Conservation (phyloP, 2,113 vertebrate genomes). For the Pachycephala philippinensis region DNA sequence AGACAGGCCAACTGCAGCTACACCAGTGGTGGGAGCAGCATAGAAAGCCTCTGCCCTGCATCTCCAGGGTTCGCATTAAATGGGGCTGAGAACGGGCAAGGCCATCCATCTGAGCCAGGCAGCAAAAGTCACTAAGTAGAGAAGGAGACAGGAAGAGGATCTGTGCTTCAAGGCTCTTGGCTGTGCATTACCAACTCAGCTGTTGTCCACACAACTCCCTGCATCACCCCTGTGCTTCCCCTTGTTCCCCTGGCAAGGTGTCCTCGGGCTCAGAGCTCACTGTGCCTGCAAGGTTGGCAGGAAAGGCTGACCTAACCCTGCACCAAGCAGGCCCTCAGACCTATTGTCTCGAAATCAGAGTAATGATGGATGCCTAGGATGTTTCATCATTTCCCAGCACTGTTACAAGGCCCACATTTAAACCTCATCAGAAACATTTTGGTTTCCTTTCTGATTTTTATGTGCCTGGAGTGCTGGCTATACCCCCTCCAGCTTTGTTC, state of each 20-base stretch:
- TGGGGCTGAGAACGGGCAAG: neutral
- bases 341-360: constrained; percentile 56
- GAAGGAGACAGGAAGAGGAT: neutral
- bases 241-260: neutral
- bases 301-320: constrained; percentile 60
- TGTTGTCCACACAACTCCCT: rapidly evolving
- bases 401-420: constrained; percentile 44
- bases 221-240: neutral
- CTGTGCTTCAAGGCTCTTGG: neutral
- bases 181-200: neutral
- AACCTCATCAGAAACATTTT: constrained; percentile 57
- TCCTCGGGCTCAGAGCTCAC: neutral
- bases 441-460: constrained; percentile 56
- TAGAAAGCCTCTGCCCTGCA: neutral
- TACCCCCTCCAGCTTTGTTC: neutral
- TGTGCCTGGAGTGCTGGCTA: neutral
- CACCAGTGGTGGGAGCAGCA: neutral
- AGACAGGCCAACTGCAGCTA: neutral
- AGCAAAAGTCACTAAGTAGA: neutral
- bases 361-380: constrained; percentile 63
- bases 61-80: neutral
- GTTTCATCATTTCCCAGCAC: constrained; percentile 65
- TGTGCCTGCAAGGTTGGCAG: constrained; percentile 6
- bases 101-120: neutral
- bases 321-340: constrained; percentile 34